These are phyloP conservation scores for Trinectes maculatus DNA, from an alignment of 2,113 vertebrate genomes.

Conservation along the genomic window DNA sequence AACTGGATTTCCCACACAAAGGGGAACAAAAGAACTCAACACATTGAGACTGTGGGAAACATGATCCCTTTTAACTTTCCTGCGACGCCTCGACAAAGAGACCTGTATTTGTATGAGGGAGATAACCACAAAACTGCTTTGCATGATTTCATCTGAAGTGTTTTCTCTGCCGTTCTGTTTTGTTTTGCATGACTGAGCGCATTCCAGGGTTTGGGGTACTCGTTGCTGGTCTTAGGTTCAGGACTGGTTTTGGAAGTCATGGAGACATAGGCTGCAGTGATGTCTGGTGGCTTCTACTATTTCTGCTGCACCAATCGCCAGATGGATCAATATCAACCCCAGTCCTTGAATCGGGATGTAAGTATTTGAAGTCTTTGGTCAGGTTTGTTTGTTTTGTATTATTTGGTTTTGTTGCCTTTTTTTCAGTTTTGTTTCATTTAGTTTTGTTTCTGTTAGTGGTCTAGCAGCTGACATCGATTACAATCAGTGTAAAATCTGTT, in stretches of 20 bases:
- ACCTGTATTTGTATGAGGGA: slow-evolving; percentile 66
- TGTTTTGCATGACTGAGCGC: slow-evolving; percentile 66
- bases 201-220: slow-evolving; percentile 58
- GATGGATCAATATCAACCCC: slow-evolving; percentile 38
- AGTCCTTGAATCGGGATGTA: slow-evolving; percentile 69
- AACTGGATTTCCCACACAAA: slow-evolving; percentile 53
- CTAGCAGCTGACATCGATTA: slow-evolving; percentile 55
- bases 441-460: slow-evolving; percentile 7
- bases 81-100: slow-evolving; percentile 67
- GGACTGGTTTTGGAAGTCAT: slow-evolving; percentile 37
- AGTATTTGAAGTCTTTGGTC: slow-evolving; percentile 69
- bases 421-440: too few species aligned
- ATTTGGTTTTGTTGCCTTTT: slow-evolving; percentile 7
- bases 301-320: slow-evolving; percentile 40
- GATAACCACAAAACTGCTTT: slow-evolving; percentile 64
- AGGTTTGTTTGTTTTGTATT: slow-evolving; percentile 34
- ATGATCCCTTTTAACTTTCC: slow-evolving; percentile 60
- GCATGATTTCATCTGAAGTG: slow-evolving; percentile 66
- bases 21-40: slow-evolving; percentile 39
- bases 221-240: slow-evolving; percentile 4
- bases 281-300: slow-evolving; percentile 50
- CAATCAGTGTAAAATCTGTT: slow-evolving; percentile 45
- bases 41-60: slow-evolving; percentile 45
- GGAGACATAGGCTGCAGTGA: slow-evolving; percentile 29
- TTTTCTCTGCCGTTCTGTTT: slow-evolving; percentile 66